Conservation (phyloP, 2,113 vertebrate species). For the Melanerpes formicivorus region DNA sequence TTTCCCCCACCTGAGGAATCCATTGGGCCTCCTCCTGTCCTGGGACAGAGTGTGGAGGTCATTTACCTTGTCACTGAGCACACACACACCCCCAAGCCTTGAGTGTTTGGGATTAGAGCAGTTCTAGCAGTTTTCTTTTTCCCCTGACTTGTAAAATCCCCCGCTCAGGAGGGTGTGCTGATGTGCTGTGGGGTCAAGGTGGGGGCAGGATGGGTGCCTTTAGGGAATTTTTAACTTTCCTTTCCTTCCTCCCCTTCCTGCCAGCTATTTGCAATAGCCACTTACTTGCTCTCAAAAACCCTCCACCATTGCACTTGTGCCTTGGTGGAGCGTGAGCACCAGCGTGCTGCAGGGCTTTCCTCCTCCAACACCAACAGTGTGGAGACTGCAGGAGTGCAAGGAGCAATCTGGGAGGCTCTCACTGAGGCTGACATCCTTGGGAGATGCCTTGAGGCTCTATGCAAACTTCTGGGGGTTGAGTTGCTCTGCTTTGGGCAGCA, state of each 20-base stretch:
- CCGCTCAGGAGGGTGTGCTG: not conserved
- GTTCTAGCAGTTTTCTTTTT: not conserved
- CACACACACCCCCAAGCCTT: not conserved
- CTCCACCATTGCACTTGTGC: accelerated
- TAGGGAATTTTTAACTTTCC: not conserved
- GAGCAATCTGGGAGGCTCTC: accelerated
- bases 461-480: not conserved
- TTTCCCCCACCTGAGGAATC: not conserved
- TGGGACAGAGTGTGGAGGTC: not conserved
- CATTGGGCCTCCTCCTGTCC: not conserved
- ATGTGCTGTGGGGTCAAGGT: not conserved
- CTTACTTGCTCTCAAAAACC: not conserved
- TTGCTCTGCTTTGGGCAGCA: not conserved
- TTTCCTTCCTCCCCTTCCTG: not conserved
- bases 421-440: not conserved
- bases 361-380: not conserved
- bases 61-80: not conserved
- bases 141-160: not conserved
- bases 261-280: not conserved
- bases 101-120: not conserved
- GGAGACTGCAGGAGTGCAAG: not conserved
- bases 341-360: not conserved
- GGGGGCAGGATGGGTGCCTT: not conserved
- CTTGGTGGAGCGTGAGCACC: not conserved
- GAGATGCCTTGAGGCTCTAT: not conserved